Evolutionary conservation across 2,797 vertebrate species (phyloP).

Genomic region (Myiotriccus ornatus): DNA sequence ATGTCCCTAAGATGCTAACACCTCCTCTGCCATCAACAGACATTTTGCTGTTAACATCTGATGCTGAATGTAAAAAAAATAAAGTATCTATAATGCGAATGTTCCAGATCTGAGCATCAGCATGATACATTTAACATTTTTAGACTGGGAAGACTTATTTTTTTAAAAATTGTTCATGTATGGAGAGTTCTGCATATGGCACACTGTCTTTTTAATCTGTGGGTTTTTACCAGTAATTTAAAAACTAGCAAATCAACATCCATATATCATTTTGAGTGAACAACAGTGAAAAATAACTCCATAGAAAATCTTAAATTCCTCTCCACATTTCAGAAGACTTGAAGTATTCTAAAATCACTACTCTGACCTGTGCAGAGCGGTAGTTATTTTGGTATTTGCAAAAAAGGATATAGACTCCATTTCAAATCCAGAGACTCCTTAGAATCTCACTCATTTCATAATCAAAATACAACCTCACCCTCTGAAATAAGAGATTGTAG

Average conservation of each 20-base stretch:
- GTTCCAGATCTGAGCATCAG: background rate
- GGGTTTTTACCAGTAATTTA: background rate
- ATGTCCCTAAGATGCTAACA: background rate
- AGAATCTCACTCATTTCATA: background rate
- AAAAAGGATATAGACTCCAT: background rate
- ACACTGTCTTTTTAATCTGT: background rate
- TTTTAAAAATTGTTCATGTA: background rate
- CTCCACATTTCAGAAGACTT: background rate
- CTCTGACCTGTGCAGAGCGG: background rate
- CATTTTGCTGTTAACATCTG: background rate
- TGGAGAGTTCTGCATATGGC: background rate
- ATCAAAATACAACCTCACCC: background rate
- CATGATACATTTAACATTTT: background rate
- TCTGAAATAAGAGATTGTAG: background rate
- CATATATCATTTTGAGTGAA: background rate
- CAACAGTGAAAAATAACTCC: background rate
- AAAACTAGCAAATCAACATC: background rate
- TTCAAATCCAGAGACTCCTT: background rate
- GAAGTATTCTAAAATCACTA: background rate
- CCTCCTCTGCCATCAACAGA: background rate
- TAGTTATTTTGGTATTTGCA: background rate
- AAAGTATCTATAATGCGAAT: background rate
- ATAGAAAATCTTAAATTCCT: background rate
- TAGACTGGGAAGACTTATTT: background rate
- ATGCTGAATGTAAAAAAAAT: background rate